These are phyloP conservation scores for Macrotrachela quadricornifera DNA, from an alignment of 1,140 invertebrate species.

Conservation along the genomic window DNA sequence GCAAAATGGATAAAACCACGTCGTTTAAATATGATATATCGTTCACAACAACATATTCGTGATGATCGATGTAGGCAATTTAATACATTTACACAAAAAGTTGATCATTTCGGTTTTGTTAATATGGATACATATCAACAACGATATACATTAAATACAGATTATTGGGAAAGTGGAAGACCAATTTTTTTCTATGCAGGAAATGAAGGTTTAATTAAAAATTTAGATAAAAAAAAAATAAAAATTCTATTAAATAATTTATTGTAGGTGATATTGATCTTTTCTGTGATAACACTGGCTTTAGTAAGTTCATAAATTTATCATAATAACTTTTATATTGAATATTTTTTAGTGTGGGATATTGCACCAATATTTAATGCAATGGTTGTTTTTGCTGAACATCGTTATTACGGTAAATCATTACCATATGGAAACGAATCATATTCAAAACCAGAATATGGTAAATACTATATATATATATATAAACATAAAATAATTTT, in stretches of 20 bases:
- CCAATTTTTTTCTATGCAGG: constrained; percentile 92
- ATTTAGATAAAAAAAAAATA: constrained; percentile 71
- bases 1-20: too few relatives aligned
- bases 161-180: too few relatives aligned
- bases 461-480: background rate
- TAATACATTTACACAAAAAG: too few relatives aligned
- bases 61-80: too few relatives aligned
- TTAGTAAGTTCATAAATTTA: background rate
- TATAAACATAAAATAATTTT: background rate
- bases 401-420: constrained; percentile 68
- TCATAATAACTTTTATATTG: background rate
- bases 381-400: constrained; percentile 72
- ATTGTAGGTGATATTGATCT: background rate
- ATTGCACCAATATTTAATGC: constrained; percentile 56
- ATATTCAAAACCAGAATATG: constrained; percentile 6
- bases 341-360: constrained; percentile 70
- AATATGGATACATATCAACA: too few relatives aligned
- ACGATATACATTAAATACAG: too few relatives aligned
- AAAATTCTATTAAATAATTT: constrained; percentile 10
- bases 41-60: too few relatives aligned
- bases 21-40: too few relatives aligned
- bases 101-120: too few relatives aligned
- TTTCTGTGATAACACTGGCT: constrained; percentile 1
- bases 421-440: constrained; percentile 54
- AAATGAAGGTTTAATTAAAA: constrained; percentile 77